Evolutionary conservation across 1,140 invertebrate species (phyloP), one percentile per base, ranked within the genome.

Genomic region (Aphis gossypii): DNA sequence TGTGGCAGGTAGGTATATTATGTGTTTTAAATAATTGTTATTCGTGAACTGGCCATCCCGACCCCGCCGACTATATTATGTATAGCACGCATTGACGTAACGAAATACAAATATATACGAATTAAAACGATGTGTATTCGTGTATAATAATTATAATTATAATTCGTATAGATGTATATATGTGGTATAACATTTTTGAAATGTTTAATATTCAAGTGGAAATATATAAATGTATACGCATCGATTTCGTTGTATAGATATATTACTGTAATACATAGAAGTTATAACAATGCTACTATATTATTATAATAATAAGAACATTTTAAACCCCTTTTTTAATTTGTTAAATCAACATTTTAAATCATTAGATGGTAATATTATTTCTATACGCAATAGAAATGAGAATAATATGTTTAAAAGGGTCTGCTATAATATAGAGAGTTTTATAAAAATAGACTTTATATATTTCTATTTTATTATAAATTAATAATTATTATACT

Each of bases 141-240:
- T 76, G 60, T 76, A n/a, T 76, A 76, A 76, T 76, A 6, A 76
- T 76, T 76, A 76, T 68, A n/a, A 68, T n/a, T 68, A 60, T 68
- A 68, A 68, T n/a, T 68, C 30, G 30, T 68, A n/a, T 68, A 68
- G 11, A 11, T 11, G 14, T n/a, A 18, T 68, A 60, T 68, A 35
- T n/a, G 25, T 14, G 21, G 30, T 35, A 76, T 76, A 0, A 18
- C 14, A 76, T 18, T 76, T 30, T 76, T n/a, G 11, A 76, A 76
- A 76, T 68, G 30, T 68, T 68, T 6, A 68, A 68, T 83, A 41
- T 84, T 84, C 41, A 25, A 84, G 83, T 41, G 83, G 8, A 84
- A 3, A 14, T 84, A 23, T 23, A 38, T 41, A 84, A 44, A 44
- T 8, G 38, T 84, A 44, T 84, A 84, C 21, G 9, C 35, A 41